Conservation (phyloP, 1,140 invertebrate genomes). For the Ceratosolen solmsi region DNA sequence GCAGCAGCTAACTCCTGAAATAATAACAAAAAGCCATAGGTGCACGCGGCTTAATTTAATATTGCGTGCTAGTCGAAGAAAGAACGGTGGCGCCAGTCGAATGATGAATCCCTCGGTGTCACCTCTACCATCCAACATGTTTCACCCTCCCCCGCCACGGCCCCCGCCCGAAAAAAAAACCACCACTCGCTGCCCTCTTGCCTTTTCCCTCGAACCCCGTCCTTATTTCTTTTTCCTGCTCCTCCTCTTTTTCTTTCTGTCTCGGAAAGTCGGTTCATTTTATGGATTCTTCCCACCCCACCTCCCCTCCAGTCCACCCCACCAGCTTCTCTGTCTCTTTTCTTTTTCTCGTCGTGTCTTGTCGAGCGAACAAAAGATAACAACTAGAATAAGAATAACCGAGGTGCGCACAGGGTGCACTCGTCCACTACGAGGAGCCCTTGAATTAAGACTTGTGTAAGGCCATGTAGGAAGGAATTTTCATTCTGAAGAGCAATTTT, state of each 20-base stretch:
- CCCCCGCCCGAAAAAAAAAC: no score
- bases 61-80: slow-evolving; percentile 44
- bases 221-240: slow-evolving; percentile 37
- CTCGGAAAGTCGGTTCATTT: neutral
- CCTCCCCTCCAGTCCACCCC: slow-evolving; percentile 33
- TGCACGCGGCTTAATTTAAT: slow-evolving; percentile 64
- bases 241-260: slow-evolving; percentile 18
- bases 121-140: slow-evolving; percentile 50
- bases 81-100: slow-evolving; percentile 3
- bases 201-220: slow-evolving; percentile 7
- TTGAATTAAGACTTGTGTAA: slow-evolving; percentile 38
- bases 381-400: slow-evolving; percentile 59
- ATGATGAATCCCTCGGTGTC: slow-evolving; percentile 60
- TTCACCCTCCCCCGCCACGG: slow-evolving; percentile 38
- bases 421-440: slow-evolving; percentile 16
- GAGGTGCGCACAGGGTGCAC: slow-evolving; percentile 25
- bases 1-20: neutral
- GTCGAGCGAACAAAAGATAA: slow-evolving; percentile 61
- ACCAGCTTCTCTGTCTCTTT: neutral
- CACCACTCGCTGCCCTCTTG: no score
- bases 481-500: neutral
- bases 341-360: slow-evolving; percentile 9
- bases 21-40: slow-evolving; percentile 60
- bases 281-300: neutral
- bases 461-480: neutral